Conservation (phyloP, 2,797 vertebrate genomes). For the Macrochelys suwanniensis region DNA sequence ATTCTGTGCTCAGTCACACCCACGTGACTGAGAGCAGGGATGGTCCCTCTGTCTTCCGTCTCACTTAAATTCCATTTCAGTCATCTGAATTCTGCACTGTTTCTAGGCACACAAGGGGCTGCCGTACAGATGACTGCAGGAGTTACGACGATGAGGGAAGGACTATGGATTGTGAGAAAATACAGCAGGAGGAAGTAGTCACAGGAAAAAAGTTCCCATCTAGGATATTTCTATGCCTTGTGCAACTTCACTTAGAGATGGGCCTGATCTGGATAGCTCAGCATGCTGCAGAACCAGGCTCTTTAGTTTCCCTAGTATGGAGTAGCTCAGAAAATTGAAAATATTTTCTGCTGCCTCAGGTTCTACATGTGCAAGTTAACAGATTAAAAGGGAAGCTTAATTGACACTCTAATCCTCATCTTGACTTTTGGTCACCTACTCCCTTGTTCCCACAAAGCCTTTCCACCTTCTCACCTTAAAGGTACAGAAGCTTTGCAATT, state of each 20-base stretch:
- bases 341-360: conserved; percentile 71
- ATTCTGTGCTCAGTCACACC: neutral
- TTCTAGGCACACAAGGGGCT: neutral
- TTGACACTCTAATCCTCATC: conserved; percentile 74
- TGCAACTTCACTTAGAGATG: neutral
- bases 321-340: conserved; percentile 63
- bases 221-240: neutral
- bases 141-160: neutral
- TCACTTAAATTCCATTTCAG: neutral
- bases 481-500: conserved; percentile 64
- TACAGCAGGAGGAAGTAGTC: neutral
- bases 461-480: conserved; percentile 74
- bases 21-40: neutral
- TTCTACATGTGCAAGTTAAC: conserved; percentile 69
- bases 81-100: neutral
- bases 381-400: conserved; percentile 74
- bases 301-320: neutral
- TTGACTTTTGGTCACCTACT: conserved; percentile 65
- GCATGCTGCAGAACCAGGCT: neutral
- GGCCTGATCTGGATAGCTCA: neutral
- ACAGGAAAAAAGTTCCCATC: neutral
- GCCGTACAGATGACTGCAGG: neutral
- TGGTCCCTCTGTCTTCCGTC: neutral
- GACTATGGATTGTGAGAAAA: neutral
- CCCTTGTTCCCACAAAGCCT: conserved; percentile 72